Conservation (phyloP, 1,140 invertebrate species). For the Samia ricini region DNA sequence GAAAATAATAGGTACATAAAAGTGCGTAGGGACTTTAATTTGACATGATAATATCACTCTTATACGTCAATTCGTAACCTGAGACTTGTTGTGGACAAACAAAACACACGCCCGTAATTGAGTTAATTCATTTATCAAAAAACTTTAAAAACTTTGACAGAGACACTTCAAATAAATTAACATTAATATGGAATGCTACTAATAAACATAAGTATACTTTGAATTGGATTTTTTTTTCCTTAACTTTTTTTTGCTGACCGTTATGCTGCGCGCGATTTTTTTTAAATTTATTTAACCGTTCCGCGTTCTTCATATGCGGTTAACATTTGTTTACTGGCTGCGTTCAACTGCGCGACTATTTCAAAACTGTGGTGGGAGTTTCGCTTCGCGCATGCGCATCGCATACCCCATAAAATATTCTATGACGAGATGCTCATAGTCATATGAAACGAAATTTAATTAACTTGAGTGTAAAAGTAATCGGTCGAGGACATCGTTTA, state of each 20-base stretch:
- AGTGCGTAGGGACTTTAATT: no score
- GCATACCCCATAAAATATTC: slow-evolving; percentile 9
- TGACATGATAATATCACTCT: neutral
- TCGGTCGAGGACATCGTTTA: neutral
- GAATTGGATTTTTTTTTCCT: neutral
- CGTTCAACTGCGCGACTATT: neutral
- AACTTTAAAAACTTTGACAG: neutral
- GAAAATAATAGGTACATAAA: no score
- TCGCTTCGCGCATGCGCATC: neutral
- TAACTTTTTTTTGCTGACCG: neutral
- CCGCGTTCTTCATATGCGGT: neutral
- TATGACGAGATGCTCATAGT: slow-evolving; percentile 7
- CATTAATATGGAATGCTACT: neutral
- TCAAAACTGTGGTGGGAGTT: neutral
- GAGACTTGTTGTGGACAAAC: neutral
- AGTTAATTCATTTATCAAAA: neutral
- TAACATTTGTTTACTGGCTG: neutral
- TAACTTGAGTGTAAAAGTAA: slow-evolving; percentile 6
- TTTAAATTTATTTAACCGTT: neutral
- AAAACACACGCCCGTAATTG: neutral
- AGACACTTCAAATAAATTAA: neutral
- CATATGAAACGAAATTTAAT: slow-evolving; percentile 7
- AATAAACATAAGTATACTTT: neutral
- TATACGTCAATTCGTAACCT: neutral
- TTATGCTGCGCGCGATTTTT: neutral